These are phyloP conservation scores for Styela plicata DNA, from an alignment of 23 tunicate genomes.

Conservation along the genomic window DNA sequence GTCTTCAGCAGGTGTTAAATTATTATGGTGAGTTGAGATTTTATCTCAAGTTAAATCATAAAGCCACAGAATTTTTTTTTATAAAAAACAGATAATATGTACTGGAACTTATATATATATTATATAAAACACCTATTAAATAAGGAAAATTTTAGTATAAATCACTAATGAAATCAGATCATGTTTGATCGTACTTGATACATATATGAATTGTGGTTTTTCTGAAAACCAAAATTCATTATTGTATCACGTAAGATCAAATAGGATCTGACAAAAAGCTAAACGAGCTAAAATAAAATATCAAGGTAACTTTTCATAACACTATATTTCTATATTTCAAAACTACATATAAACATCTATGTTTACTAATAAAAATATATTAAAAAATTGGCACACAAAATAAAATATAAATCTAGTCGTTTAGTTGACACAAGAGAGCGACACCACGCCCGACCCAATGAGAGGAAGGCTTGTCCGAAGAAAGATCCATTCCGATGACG, in stretches of 20 bases:
- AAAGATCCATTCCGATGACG: constrained; percentile 78
- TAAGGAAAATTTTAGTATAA: too few species aligned
- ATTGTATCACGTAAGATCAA: not conserved
- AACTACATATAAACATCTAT: not conserved
- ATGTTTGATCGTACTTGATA: not conserved
- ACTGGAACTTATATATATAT: too few species aligned
- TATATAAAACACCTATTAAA: too few species aligned
- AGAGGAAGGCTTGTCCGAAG: constrained; percentile 72
- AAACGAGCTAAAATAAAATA: not conserved
- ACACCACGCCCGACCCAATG: constrained; percentile 98
- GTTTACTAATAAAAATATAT: not conserved
- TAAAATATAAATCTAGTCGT: constrained; percentile 38
- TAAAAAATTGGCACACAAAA: not conserved
- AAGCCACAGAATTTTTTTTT: too few species aligned
- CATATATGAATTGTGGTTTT: not conserved
- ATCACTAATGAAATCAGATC: too few species aligned
- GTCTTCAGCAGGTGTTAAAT: too few species aligned
- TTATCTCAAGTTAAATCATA: too few species aligned
- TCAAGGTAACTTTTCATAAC: not conserved
- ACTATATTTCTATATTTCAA: not conserved
- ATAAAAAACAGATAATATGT: too few species aligned
- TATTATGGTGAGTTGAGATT: too few species aligned
- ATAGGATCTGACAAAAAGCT: not conserved
- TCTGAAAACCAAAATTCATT: not conserved
- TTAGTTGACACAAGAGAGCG: constrained; percentile 82